Base-by-base conservation (phyloP, 2,797 vertebrate species). In the Pseudochromis fuscus region DNA sequence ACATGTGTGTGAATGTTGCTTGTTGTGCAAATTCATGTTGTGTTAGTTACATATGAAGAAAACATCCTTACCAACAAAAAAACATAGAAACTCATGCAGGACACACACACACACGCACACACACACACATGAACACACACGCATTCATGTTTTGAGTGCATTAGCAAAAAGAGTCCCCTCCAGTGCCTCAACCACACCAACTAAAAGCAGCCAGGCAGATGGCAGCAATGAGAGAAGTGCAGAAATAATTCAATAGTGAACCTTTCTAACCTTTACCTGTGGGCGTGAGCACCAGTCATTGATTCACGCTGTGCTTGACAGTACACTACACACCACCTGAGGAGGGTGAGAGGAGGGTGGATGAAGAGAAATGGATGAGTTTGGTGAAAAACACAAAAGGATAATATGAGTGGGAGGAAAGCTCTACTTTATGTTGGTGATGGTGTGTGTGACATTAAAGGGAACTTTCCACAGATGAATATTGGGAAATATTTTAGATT, bases 201-300 rank as follows among this genome's bases (percentile, higher is more conserved):
- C 92, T 94, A 93, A 93, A 93, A 89, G 91, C 91, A 89, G 90
- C 86, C 88, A 86, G 87, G 92, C 90, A 92, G 90, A 94, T 91
- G 92, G 91, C 89, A 90, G 84, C 89, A 91, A 93, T 91, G 90
- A 93, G 90, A 90, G 89, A 89, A 88, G 88, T 91, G 90, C 87
- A 93, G 91, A 91, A 94, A 94, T 94, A 94, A 94, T 94, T 94
- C 92, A 94, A 91, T 91, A 92, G 89, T 89, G 90, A 91, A 94
- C 92, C 91, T 91, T 78, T 87, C 88, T 92, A 92, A 94, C 94
- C 93, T 94, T 94, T 94, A 94, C 94, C 93, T 94, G 93, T 92
- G 81, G 94, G 92, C 88, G 88, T 89, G 91, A 90, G 87, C 87
- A 76, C 73, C 89, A 87, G 90, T 87, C 94, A 94, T 94, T 92